Percentiles rank a stretch among this genome's conserved stretches.
Conservation (phyloP, 1,140 invertebrate species). For the Drosophila oshimai region DNA sequence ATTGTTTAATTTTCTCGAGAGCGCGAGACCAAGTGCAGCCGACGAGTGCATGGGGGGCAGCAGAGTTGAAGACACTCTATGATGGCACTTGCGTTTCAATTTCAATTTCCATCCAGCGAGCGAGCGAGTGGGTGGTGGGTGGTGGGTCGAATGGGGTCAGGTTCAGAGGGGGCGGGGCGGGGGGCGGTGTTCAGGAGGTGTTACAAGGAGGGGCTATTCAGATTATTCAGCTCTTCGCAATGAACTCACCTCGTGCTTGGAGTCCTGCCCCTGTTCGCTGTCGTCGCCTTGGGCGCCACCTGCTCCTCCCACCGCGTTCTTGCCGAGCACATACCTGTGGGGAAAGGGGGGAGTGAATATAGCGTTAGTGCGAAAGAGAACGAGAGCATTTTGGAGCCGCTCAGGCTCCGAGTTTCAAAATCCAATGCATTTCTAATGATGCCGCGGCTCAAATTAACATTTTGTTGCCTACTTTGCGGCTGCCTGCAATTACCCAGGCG, state of each 20-base stretch:
- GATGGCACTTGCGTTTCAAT: slow-evolving; percentile 45
- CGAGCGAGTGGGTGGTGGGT: neutral
- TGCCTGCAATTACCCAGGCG: slow-evolving; percentile 20
- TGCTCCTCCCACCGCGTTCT: slow-evolving; percentile 35
- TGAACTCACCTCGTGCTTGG: slow-evolving; percentile 65
- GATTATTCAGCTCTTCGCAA: slow-evolving; percentile 3
- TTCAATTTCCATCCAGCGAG: slow-evolving; percentile 34
- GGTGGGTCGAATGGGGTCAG: neutral
- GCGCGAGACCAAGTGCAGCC: neutral
- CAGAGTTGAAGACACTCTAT: slow-evolving; percentile 11
- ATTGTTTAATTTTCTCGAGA: slow-evolving; percentile 40
- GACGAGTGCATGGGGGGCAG: slow-evolving; percentile 1
- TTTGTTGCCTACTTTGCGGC: slow-evolving; percentile 55
- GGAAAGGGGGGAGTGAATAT: neutral
- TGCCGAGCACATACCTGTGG: slow-evolving; percentile 59
- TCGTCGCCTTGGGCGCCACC: slow-evolving; percentile 54
- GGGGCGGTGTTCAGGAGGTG: no score
- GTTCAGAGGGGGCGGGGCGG: neutral
- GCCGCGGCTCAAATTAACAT: slow-evolving; percentile 32
- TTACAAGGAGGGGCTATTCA: neutral
- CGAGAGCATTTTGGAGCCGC: neutral
- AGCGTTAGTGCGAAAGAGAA: neutral
- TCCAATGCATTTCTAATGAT: slow-evolving; percentile 59
- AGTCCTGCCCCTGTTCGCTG: slow-evolving; percentile 67
- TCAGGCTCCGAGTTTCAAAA: slow-evolving; percentile 30